Percentiles rank a stretch among this genome's conserved stretches.
Conservation (phyloP, 2,888 invertebrate genomes). For the Strigamia maritima region DNA sequence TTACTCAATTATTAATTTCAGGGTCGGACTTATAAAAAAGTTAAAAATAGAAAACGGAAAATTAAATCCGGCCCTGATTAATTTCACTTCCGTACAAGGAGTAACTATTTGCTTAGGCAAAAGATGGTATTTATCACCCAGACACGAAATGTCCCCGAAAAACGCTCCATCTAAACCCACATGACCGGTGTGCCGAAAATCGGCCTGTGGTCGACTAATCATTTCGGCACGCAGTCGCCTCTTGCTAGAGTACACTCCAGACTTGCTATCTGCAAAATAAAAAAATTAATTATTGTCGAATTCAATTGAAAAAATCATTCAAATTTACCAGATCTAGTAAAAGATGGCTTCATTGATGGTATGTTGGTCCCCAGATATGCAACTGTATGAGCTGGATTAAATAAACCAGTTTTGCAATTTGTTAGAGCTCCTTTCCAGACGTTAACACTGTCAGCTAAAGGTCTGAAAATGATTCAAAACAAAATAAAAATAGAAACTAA, state of each 20-base stretch:
- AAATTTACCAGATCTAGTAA: constrained; percentile 52
- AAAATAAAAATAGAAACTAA: background rate
- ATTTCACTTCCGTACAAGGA: constrained; percentile 58
- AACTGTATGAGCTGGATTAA: constrained; percentile 84
- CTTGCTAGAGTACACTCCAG: constrained; percentile 55
- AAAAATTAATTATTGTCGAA: too few relatives aligned
- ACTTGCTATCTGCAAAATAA: constrained; percentile 59
- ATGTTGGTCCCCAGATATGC: constrained; percentile 78
- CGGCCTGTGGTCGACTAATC: constrained; percentile 96
- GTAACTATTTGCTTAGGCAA: constrained; percentile 83
- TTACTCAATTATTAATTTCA: background rate
- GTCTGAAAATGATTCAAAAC: constrained; percentile 47
- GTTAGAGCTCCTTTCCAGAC: constrained; percentile 88
- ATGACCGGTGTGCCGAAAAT: constrained; percentile 92
- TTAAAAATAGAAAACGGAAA: background rate
- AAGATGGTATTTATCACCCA: constrained; percentile 68
- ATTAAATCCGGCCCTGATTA: background rate
- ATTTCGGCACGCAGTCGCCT: constrained; percentile 78
- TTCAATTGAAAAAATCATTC: background rate
- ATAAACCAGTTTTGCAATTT: constrained; percentile 87
- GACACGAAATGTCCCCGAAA: constrained; percentile 86
- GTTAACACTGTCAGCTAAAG: constrained; percentile 49
- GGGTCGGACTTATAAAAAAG: background rate
- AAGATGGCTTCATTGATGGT: constrained; percentile 59
- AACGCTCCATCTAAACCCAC: constrained; percentile 95